Conservation (phyloP, 2,797 vertebrate species). For the Esox lucius region DNA sequence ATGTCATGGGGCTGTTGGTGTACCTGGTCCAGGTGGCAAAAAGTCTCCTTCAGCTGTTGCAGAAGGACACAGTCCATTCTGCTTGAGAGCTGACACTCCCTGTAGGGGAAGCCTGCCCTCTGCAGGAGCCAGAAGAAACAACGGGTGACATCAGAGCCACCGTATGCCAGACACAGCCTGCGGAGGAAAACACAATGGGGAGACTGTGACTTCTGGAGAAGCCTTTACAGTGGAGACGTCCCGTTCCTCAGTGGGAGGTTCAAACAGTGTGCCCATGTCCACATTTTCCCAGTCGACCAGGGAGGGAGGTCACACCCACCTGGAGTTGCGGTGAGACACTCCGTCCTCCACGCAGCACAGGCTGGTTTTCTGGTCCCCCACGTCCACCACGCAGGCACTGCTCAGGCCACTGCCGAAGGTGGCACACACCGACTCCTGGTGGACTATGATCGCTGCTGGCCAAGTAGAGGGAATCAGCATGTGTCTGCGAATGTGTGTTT, state of each 20-base stretch:
- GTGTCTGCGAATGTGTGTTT: not conserved
- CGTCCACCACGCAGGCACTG: slow-evolving; percentile 93
- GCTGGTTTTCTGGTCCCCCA: slow-evolving; percentile 97
- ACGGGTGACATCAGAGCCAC: slow-evolving; percentile 91
- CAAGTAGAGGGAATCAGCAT: not conserved
- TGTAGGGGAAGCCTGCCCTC: slow-evolving; percentile 92
- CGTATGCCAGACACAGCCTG: slow-evolving; percentile 92
- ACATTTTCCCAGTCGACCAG: not conserved
- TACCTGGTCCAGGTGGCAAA: slow-evolving; percentile 96
- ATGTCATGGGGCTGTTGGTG: slow-evolving; percentile 5
- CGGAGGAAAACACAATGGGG: not conserved
- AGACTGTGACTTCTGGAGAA: not conserved
- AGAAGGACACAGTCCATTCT: slow-evolving; percentile 90
- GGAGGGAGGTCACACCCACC: slow-evolving; percentile 66
- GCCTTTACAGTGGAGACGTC: not conserved
- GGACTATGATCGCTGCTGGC: slow-evolving; percentile 86
- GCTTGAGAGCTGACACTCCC: slow-evolving; percentile 89
- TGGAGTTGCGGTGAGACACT: slow-evolving; percentile 93
- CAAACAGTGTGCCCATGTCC: too few relatives aligned
- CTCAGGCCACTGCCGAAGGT: slow-evolving; percentile 94
- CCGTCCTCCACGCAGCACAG: slow-evolving; percentile 97
- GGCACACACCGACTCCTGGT: slow-evolving; percentile 96
- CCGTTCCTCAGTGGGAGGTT: too few relatives aligned
- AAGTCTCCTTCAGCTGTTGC: slow-evolving; percentile 94
- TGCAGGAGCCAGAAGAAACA: slow-evolving; percentile 98